A percentile compares a stretch with the other conserved stretches of the same genome.
These are phyloP conservation scores for Lumbricus terrestris DNA, from an alignment of 2,888 invertebrate species.

Conservation along the genomic window DNA sequence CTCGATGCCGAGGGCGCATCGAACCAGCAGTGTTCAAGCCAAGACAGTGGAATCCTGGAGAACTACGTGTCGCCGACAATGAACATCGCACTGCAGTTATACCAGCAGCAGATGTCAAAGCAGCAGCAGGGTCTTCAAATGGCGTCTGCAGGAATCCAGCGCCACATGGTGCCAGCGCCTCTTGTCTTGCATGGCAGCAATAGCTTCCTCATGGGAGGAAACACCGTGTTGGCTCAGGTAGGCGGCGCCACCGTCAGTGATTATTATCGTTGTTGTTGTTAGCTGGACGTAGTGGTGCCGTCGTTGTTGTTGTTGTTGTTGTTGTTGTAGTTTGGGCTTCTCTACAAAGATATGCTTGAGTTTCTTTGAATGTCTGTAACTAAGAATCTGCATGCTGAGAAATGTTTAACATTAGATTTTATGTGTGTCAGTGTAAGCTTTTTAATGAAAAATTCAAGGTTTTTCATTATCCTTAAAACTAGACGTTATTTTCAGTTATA, in stretches of 20 bases:
- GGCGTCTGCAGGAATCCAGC: conserved; percentile 56
- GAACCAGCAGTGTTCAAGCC: conserved; percentile 10
- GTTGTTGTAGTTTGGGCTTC: background rate
- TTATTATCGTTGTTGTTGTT: background rate
- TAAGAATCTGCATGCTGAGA: background rate
- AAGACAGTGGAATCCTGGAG: conserved; percentile 12
- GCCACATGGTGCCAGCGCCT: conserved; percentile 51
- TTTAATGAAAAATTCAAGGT: background rate
- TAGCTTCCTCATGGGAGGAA: conserved; percentile 21
- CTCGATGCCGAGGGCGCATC: conserved; percentile 65
- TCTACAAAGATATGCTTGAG: background rate
- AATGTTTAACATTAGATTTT: background rate
- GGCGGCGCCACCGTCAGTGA: background rate
- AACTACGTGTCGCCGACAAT: background rate
- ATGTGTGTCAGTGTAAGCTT: background rate
- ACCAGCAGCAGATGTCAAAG: conserved; percentile 9
- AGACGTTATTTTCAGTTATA: background rate
- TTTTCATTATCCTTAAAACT: no score
- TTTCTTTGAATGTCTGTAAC: background rate
- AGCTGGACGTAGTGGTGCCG: background rate
- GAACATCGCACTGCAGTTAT: background rate
- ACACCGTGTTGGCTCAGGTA: conserved; percentile 16
- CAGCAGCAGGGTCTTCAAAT: conserved; percentile 16
- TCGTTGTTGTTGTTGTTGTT: background rate
- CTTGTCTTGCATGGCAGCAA: conserved; percentile 45